Conservation (phyloP, 2,888 invertebrate species). For the Ephialtes manifestator region DNA sequence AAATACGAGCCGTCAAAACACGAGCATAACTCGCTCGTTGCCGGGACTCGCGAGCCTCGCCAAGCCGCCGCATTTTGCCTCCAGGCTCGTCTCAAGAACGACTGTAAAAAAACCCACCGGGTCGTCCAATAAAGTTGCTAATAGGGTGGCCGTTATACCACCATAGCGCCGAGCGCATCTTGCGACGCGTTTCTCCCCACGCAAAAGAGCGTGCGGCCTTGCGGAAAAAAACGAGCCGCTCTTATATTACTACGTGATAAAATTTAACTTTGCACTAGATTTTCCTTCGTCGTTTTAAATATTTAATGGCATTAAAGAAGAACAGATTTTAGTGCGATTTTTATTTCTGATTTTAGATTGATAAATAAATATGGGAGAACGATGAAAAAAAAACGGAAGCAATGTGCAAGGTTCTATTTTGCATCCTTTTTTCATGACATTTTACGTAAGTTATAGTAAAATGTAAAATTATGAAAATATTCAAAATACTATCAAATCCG, state of each 20-base stretch:
- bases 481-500: too few relatives aligned
- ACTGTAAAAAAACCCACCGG: slow-evolving; percentile 71
- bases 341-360: background rate
- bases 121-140: slow-evolving; percentile 76
- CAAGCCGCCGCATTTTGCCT: slow-evolving; percentile 44
- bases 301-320: background rate
- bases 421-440: too few relatives aligned
- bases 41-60: slow-evolving; percentile 28
- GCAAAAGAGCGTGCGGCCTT: slow-evolving; percentile 19
- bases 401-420: too few relatives aligned
- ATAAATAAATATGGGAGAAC: background rate
- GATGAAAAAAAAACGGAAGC: background rate
- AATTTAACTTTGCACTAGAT: background rate
- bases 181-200: slow-evolving; percentile 6
- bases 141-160: slow-evolving; percentile 71
- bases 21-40: slow-evolving; percentile 64
- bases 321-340: background rate
- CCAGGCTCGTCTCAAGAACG: slow-evolving; percentile 48
- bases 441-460: too few relatives aligned
- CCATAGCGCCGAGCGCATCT: slow-evolving; percentile 40
- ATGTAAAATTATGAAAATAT: too few relatives aligned
- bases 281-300: background rate
- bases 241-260: slow-evolving; percentile 30
- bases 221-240: slow-evolving; percentile 18
- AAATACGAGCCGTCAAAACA: slow-evolving; percentile 73